Evolutionary conservation across 2,888 invertebrate genomes (phyloP), one percentile per base, ranked within the genome.

Genomic region (Acrobasis consociella): DNA sequence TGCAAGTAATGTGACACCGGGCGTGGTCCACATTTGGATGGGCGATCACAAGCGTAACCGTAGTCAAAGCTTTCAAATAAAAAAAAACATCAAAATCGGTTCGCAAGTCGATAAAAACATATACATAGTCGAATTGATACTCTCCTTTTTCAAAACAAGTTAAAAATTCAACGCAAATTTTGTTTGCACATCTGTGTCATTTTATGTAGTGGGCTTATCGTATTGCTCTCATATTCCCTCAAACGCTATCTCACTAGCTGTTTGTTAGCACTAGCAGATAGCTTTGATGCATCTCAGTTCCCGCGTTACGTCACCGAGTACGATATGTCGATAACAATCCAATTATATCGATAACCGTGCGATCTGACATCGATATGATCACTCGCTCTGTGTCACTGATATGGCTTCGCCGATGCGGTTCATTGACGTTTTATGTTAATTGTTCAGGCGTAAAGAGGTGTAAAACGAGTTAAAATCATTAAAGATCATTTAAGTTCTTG

Each of bases 291-390:
- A 58, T 49, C 58, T 58, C 49, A 2, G 13, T 58, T 58, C 49
- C 49, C 58, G 56, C 58, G 58, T 46, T 58, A 59, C 37, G 49
- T 59, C 22, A 52, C 5, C 31, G 31, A 31, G 5, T 5, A 31
- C 31, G 31, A 31, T 31, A 31, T 39, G 38, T 39, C 52, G 49
- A 60, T 60, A 10, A 52, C 50, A 56, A 56, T 56, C 56, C 42
- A 56, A 56, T 56, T 56, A 60, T 31, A 60, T 51, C 39, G 60
- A 60, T 60, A 60, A 52, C 51, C 11, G 50, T 50, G 37, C 46
- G 52, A 60, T 60, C 42, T 60, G 60, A 60, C 60, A 60, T 60
- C 50, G 38, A 51, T 37, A 16, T 60, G 38, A 50, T 60, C 49
- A 49, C 58, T 49, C 49, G 15, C 9, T 38, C 15, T 15, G 38